A percentile compares a stretch with the other conserved stretches of the same genome.
phyloP scores from a whole-genome alignment of 2,888 invertebrate species.

The Caenorhabditis auriculariae region DNA sequence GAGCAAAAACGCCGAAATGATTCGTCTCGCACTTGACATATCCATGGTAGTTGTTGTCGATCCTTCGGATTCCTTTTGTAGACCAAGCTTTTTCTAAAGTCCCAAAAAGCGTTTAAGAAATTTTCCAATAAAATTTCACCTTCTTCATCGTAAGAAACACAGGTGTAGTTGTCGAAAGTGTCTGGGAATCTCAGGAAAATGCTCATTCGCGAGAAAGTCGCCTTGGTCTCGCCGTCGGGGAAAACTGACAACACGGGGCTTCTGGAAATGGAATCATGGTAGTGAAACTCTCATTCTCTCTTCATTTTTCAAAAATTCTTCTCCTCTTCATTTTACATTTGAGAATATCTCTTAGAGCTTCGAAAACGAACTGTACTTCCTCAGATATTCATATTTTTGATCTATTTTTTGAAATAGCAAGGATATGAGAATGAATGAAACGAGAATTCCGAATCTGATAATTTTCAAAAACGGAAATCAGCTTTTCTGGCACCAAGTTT shows the following conservation, averaged over 20 bases:
- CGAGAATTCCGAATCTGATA: too few relatives aligned
- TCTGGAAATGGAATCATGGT: too few relatives aligned
- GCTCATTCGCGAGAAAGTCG: conserved; percentile 30
- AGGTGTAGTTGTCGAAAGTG: conserved; percentile 51
- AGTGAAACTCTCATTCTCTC: too few relatives aligned
- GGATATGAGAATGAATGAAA: too few relatives aligned
- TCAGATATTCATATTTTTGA: neutral
- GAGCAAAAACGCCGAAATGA: conserved; percentile 53
- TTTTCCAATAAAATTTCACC: conserved; percentile 11
- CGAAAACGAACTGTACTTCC: too few relatives aligned
- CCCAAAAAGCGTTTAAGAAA: neutral
- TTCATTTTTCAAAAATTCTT: too few relatives aligned
- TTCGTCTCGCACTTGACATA: conserved; percentile 54
- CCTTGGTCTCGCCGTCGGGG: conserved; percentile 28
- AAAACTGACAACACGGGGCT: conserved; percentile 45
- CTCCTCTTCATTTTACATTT: too few relatives aligned
- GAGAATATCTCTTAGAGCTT: too few relatives aligned
- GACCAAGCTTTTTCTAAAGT: conserved; percentile 53
- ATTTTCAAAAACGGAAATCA: too few relatives aligned
- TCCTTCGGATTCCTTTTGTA: conserved; percentile 47
- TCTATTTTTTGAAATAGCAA: neutral
- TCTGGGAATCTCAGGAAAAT: conserved; percentile 44
- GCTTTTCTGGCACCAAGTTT: too few relatives aligned
- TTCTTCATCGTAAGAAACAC: conserved; percentile 54
- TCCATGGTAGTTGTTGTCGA: conserved; percentile 39